Percentiles rank a stretch among this genome's conserved stretches.
phyloP scores from a whole-genome alignment of 2,113 vertebrate species.

The Furnarius figulus region DNA sequence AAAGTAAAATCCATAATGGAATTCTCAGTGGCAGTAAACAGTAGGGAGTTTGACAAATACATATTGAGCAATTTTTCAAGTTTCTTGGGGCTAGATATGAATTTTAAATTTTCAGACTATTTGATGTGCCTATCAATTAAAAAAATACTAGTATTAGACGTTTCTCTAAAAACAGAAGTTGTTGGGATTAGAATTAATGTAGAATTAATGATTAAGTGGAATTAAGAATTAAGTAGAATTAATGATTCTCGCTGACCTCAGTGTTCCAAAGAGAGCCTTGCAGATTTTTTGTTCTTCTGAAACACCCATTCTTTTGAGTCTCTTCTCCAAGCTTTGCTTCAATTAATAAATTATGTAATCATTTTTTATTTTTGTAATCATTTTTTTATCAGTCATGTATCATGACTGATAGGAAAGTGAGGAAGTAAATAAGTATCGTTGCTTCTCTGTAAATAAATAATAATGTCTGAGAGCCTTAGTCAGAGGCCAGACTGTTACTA shows the following conservation, averaged over 20 bases:
- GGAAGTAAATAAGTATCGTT: neutral
- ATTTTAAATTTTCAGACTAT: neutral
- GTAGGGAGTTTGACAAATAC: neutral
- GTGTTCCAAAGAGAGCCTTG: neutral
- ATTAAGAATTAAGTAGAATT: neutral
- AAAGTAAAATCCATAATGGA: neutral
- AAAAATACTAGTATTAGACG: neutral
- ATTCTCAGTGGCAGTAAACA: neutral
- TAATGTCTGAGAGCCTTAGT: neutral
- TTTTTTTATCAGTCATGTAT: no score
- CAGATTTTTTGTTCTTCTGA: neutral
- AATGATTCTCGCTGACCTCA: neutral
- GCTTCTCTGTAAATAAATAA: neutral
- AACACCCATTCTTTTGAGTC: neutral
- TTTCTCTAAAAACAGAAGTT: neutral
- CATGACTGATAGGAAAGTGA: neutral
- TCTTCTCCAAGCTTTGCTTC: neutral
- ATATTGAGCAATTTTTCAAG: neutral
- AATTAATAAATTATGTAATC: neutral
- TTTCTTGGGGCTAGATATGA: accelerated
- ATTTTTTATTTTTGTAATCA: neutral
- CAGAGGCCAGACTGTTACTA: neutral
- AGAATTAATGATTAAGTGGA: neutral
- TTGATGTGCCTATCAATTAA: neutral
- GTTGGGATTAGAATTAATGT: neutral